Percentiles rank a stretch among this genome's conserved stretches.
phyloP scores from a whole-genome alignment of 2,797 vertebrate genomes.

The Peromyscus eremicus region DNA sequence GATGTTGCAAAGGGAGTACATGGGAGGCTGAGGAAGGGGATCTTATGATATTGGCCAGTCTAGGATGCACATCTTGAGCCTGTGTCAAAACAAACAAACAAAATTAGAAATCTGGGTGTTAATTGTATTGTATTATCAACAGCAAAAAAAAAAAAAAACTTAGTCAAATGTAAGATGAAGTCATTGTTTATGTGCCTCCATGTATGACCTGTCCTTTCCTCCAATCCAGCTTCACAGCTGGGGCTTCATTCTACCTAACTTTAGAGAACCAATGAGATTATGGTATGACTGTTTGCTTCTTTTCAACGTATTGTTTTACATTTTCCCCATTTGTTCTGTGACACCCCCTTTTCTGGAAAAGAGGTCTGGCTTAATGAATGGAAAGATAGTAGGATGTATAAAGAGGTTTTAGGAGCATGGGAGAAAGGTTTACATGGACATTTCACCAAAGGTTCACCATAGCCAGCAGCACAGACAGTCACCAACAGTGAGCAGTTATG shows the following conservation, averaged over 20 bases:
- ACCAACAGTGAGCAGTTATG: rapidly evolving
- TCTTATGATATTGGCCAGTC: background rate
- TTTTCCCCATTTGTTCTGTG: background rate
- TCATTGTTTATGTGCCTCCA: background rate
- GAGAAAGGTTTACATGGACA: background rate
- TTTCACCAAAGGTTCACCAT: background rate
- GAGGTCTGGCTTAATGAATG: background rate
- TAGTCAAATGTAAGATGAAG: background rate
- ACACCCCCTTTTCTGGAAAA: background rate
- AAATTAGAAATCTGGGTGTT: background rate
- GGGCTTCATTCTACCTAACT: no score
- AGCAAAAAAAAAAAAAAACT: background rate
- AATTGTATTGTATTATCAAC: background rate
- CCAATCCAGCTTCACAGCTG: background rate
- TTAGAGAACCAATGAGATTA: background rate
- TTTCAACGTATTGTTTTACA: background rate
- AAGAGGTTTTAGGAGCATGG: background rate
- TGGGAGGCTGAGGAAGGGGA: background rate
- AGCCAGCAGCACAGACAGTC: rapidly evolving
- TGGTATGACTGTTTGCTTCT: background rate
- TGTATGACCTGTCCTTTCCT: background rate
- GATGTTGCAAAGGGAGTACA: background rate
- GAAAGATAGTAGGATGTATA: background rate
- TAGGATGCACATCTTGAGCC: background rate
- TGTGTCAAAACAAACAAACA: background rate